phyloP scores from a whole-genome alignment of 1,140 invertebrate species.

The Choristoneura fumiferana region DNA sequence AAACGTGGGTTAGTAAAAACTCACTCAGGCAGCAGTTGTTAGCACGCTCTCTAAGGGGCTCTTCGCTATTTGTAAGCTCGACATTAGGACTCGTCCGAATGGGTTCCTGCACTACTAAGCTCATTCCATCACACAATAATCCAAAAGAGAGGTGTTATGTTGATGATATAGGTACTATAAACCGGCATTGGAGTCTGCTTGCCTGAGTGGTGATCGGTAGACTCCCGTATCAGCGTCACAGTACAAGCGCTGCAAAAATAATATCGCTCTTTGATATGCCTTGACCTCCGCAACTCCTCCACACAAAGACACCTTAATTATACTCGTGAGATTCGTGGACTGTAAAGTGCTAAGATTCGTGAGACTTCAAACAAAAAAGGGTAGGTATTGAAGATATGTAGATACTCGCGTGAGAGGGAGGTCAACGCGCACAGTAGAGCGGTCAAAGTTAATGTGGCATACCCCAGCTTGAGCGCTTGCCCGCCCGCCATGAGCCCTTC shows the following conservation, averaged over 20 bases:
- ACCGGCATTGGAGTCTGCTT: constrained; percentile 80
- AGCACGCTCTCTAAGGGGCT: constrained; percentile 57
- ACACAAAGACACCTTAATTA: constrained; percentile 9
- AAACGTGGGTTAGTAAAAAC: constrained; percentile 65
- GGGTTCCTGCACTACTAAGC: constrained; percentile 52
- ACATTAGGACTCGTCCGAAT: constrained; percentile 20
- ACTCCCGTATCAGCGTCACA: constrained; percentile 83
- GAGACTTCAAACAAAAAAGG: too few species aligned
- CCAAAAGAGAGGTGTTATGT: constrained; percentile 70
- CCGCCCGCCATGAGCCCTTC: constrained; percentile 94
- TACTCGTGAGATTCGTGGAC: too few species aligned
- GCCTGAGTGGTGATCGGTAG: constrained; percentile 87
- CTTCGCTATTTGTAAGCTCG: constrained; percentile 48
- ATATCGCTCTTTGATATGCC: constrained; percentile 67
- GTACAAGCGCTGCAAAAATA: constrained; percentile 87
- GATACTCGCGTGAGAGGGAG: constrained; percentile 24
- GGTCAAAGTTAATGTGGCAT: constrained; percentile 75
- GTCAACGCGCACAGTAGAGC: constrained; percentile 60
- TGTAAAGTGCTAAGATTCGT: too few species aligned
- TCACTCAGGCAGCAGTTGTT: constrained; percentile 78
- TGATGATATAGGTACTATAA: constrained; percentile 70
- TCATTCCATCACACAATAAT: constrained; percentile 74
- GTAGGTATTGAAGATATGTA: too few species aligned
- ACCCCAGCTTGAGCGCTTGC: constrained; percentile 93
- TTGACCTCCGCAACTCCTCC: constrained; percentile 51